A percentile compares a stretch with the other conserved stretches of the same genome.
phyloP scores from a whole-genome alignment of 2,113 vertebrate genomes.

The Orycteropus afer region DNA sequence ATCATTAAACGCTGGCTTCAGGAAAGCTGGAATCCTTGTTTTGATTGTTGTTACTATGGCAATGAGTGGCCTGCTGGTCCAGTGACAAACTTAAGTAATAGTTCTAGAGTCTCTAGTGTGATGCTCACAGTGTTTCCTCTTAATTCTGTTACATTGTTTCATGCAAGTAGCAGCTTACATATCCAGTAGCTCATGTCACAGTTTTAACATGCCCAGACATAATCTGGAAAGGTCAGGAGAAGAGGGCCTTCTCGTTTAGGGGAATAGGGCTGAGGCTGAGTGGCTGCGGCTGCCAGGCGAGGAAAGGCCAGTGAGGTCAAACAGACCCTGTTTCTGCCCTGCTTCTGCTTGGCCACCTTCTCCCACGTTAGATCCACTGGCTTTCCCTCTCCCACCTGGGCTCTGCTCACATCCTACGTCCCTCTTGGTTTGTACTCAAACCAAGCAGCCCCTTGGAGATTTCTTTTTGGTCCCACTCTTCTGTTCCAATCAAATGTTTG shows the following conservation, averaged over 20 bases:
- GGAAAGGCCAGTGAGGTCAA: neutral
- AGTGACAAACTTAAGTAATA: constrained; percentile 10
- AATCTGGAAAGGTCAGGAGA: constrained; percentile 35
- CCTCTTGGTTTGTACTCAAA: neutral
- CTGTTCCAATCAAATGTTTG: neutral
- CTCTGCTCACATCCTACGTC: neutral
- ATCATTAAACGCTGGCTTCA: constrained; percentile 56
- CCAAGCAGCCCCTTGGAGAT: neutral
- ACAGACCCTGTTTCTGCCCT: neutral
- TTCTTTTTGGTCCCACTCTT: neutral
- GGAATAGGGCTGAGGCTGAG: neutral
- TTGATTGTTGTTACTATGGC: constrained; percentile 66
- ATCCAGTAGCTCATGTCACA: constrained; percentile 42
- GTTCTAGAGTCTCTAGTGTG: constrained; percentile 4
- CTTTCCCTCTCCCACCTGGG: neutral
- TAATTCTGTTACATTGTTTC: constrained; percentile 54
- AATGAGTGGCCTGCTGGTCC: constrained; percentile 34
- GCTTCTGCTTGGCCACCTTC: neutral
- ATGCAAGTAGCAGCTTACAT: constrained; percentile 17
- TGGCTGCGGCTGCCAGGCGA: neutral
- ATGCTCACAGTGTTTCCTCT: constrained; percentile 29
- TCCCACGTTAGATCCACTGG: neutral
- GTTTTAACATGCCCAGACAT: constrained; percentile 59
- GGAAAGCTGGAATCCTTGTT: constrained; percentile 23
- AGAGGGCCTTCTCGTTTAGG: neutral